Percentiles rank a stretch among this genome's conserved stretches.
Evolutionary conservation across 2,888 invertebrate genomes (phyloP).

Genomic region (Philaethria dido): DNA sequence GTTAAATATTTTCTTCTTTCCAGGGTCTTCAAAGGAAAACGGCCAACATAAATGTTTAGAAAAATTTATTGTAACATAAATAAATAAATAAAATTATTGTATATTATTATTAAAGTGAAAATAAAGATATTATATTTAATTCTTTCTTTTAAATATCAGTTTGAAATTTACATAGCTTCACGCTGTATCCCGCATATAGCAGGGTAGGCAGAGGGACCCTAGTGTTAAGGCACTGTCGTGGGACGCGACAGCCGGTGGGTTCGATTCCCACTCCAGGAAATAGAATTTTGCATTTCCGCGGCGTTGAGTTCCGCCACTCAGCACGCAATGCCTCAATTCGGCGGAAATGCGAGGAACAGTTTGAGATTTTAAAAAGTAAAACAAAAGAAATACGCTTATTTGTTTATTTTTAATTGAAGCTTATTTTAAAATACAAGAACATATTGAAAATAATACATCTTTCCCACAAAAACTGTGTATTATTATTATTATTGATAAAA

Average conservation of each 20-base stretch:
- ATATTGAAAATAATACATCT: constrained; percentile 17
- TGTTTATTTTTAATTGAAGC: constrained; percentile 10
- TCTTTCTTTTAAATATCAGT: neutral
- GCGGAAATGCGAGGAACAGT: too few species aligned
- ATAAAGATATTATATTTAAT: neutral
- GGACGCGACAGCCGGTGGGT: too few species aligned
- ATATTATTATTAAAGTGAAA: neutral
- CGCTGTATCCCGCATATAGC: too few species aligned
- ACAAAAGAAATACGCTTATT: constrained; percentile 5
- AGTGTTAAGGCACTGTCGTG: too few species aligned
- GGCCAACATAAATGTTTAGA: neutral
- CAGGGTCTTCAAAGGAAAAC: constrained; percentile 11
- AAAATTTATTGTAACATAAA: neutral
- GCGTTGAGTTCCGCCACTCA: neutral
- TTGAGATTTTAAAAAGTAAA: neutral
- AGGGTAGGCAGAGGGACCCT: too few species aligned
- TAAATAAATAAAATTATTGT: neutral
- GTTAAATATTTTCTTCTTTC: neutral
- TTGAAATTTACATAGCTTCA: too few species aligned
- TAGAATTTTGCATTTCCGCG: too few species aligned
- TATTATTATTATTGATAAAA: neutral
- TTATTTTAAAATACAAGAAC: constrained; percentile 24
- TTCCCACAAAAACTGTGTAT: neutral
- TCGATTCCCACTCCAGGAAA: too few species aligned
- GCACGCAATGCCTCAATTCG: neutral